Conservation (phyloP, 2,888 invertebrate species). For the Scaptomyza polygonia region DNA sequence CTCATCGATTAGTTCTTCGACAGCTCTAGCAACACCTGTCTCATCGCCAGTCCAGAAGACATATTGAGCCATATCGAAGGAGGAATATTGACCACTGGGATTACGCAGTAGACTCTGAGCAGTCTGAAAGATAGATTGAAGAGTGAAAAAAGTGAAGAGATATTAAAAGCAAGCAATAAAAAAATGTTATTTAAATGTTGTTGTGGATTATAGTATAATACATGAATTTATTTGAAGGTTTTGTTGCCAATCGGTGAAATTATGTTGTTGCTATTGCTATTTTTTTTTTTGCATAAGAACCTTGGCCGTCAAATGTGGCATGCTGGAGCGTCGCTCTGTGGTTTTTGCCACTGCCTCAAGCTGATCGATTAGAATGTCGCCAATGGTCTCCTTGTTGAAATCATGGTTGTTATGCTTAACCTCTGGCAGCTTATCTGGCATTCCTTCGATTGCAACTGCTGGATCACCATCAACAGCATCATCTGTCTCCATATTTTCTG, state of each 20-base stretch:
- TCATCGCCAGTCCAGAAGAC: constrained; percentile 93
- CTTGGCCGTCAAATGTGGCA: constrained; percentile 80
- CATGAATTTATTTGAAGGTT: constrained; percentile 40
- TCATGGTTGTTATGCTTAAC: constrained; percentile 51
- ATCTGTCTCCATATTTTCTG: constrained; percentile 34
- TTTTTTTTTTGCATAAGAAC: constrained; percentile 75
- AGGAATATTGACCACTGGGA: constrained; percentile 89
- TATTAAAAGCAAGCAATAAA: neutral
- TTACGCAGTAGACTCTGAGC: constrained; percentile 84
- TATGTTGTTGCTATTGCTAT: too few species aligned
- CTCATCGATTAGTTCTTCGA: constrained; percentile 91
- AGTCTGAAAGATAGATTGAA: constrained; percentile 83
- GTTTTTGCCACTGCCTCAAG: constrained; percentile 74
- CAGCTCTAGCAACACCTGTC: constrained; percentile 90
- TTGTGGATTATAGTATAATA: constrained; percentile 14
- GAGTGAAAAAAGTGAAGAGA: neutral
- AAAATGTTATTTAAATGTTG: constrained; percentile 3
- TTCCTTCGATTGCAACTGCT: constrained; percentile 43
- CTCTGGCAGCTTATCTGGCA: constrained; percentile 39
- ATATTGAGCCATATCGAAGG: constrained; percentile 92
- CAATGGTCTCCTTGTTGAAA: constrained; percentile 79
- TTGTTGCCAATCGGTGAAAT: constrained; percentile 54
- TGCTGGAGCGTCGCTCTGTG: constrained; percentile 79
- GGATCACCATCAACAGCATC: constrained; percentile 21
- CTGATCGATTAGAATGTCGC: constrained; percentile 74